phyloP scores from a whole-genome alignment of 2,797 vertebrate species.

The Galaxias olidus region DNA sequence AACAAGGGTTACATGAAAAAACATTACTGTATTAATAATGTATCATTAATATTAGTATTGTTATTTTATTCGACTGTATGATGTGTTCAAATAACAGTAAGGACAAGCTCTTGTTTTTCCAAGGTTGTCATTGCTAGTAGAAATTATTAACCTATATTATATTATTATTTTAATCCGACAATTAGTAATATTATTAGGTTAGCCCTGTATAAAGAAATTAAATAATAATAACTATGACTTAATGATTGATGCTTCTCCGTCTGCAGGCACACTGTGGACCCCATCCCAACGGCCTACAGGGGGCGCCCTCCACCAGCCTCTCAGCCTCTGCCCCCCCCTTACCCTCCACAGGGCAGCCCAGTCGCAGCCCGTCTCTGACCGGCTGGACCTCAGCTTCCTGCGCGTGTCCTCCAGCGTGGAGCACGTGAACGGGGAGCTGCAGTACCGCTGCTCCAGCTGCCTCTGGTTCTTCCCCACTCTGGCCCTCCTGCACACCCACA shows the following conservation, averaged over 20 bases:
- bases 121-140: too few relatives aligned
- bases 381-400: conserved; percentile 9
- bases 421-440: conserved; percentile 5
- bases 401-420: conserved; percentile 4
- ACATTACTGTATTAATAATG: too few relatives aligned
- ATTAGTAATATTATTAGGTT: too few relatives aligned
- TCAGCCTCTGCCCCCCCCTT: neutral
- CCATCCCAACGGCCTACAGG: neutral
- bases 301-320: neutral
- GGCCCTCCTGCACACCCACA: conserved; percentile 7
- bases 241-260: neutral
- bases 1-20: too few relatives aligned
- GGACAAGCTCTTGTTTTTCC: too few relatives aligned
- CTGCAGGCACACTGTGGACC: conserved; percentile 1
- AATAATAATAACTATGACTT: too few relatives aligned
- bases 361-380: neutral
- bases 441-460: conserved; percentile 18
- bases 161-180: too few relatives aligned
- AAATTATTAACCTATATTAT: too few relatives aligned
- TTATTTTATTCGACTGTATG: too few relatives aligned
- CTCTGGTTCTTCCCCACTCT: conserved; percentile 13
- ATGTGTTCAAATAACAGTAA: too few relatives aligned
- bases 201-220: too few relatives aligned
- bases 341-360: neutral
- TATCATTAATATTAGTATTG: too few relatives aligned